Evolutionary conservation across 2,888 invertebrate species (phyloP), one percentile per base, ranked within the genome.

Genomic region (Drosophila hawaiiensis): DNA sequence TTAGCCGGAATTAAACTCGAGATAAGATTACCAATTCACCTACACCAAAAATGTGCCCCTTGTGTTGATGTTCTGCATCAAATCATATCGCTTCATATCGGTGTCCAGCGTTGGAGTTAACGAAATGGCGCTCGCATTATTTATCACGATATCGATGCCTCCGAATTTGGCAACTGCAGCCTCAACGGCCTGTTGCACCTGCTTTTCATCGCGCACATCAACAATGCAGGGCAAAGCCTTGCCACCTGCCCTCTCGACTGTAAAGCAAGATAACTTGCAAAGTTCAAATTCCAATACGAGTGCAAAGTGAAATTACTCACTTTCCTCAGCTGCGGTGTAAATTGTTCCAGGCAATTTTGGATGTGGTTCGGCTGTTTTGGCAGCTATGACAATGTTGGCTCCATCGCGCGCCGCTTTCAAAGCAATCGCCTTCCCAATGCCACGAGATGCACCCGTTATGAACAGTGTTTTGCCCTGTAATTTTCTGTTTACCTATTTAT

Each of bases 101-200:
- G 98, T 98, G 1, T 96, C 94, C 14, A 95, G 94, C 0, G 99
- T 99, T 47, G 96, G 95, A 0, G 98, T 96, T 54, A 97, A 93
- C 0, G 96, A 96, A 89, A 99, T 99, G 12, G 99, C 99, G 75
- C 98, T 98, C 0, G 99, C 99, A 95, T 99, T 99, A 94, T 99
- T 99, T 16, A 99, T 94, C 29, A 98, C 93, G 82, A 99, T 97
- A 92, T 99, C 99, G 84, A 99, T 98, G 9, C 99, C 98, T 35
- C 99, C 99, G 94, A 99, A 99, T 94, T 91, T 95, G 31, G 95
- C 94, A 0, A 96, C 96, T 1, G 97, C 96, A 71, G 94, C 94
- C 59, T 95, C 94, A 0, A 97, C 95, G 0, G 96, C 96, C 49
- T 93, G 93, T 69, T 93, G 91, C 0, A 97, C 95, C 90, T 97